phyloP scores from a whole-genome alignment of 2,113 vertebrate genomes.

The Python bivittatus region DNA sequence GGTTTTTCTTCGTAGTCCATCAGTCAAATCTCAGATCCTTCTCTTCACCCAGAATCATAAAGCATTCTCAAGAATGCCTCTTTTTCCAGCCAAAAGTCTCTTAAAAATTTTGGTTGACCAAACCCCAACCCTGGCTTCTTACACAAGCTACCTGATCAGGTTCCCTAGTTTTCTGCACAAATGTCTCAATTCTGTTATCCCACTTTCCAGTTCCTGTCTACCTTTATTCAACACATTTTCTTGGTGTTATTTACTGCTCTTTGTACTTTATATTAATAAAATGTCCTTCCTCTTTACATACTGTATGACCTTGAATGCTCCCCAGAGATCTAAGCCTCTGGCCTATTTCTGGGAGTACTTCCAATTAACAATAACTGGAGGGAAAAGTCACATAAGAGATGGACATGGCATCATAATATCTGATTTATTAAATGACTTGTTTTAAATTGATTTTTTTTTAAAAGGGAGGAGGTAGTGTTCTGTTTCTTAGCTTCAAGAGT shows the following conservation, averaged over 20 bases:
- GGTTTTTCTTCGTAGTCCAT: neutral
- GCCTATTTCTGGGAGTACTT: neutral
- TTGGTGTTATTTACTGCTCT: neutral
- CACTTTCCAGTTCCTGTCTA: neutral
- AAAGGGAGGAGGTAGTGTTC: neutral
- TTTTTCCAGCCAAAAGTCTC: neutral
- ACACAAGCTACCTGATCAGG: neutral
- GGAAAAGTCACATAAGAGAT: neutral
- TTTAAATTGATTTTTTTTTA: neutral
- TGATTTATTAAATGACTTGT: neutral
- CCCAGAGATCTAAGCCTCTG: neutral
- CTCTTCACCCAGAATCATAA: neutral
- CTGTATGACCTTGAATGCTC: neutral
- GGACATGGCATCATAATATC: neutral
- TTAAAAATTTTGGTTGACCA: neutral
- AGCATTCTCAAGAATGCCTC: neutral
- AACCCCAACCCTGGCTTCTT: neutral
- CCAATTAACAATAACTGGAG: neutral
- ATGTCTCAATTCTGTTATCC: neutral
- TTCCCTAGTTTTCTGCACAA: neutral
- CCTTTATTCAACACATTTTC: neutral
- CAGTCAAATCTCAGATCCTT: neutral
- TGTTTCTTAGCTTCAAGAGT: neutral
- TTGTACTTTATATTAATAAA: neutral
- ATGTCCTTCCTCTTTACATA: neutral